A percentile compares a stretch with the other conserved stretches of the same genome.
Evolutionary conservation across 2,797 vertebrate species (phyloP).

Genomic region (Poecilia gillii): DNA sequence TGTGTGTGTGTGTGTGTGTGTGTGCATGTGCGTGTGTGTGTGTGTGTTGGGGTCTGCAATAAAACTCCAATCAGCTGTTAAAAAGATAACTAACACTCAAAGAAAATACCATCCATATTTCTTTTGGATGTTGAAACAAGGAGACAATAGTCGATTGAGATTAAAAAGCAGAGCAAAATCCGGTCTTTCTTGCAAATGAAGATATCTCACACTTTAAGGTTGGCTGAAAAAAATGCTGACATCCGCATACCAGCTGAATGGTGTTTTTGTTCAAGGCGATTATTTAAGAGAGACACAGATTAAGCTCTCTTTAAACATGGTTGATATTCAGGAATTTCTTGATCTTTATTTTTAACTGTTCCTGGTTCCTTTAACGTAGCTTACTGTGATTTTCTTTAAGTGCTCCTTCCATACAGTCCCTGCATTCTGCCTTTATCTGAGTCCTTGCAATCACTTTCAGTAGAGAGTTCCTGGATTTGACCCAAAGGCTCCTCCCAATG

Average conservation of each 20-base stretch:
- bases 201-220: background rate
- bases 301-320: background rate
- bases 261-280: background rate
- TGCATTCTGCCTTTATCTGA: background rate
- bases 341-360: background rate
- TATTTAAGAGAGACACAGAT: background rate
- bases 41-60: background rate
- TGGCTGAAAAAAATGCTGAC: background rate
- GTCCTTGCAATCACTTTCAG: background rate
- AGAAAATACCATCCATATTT: background rate
- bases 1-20: background rate
- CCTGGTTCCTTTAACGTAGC: background rate
- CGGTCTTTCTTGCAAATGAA: background rate
- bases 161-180: background rate
- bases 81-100: background rate
- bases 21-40: no score
- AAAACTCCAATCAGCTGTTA: background rate
- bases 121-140: background rate
- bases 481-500: background rate
- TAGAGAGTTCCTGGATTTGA: background rate
- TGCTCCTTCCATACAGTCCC: background rate
- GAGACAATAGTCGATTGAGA: background rate
- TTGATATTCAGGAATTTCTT: background rate
- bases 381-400: background rate
- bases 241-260: background rate